Evolutionary conservation across 2,888 invertebrate species (phyloP).

Genomic region (Pristionchus mayeri): DNA sequence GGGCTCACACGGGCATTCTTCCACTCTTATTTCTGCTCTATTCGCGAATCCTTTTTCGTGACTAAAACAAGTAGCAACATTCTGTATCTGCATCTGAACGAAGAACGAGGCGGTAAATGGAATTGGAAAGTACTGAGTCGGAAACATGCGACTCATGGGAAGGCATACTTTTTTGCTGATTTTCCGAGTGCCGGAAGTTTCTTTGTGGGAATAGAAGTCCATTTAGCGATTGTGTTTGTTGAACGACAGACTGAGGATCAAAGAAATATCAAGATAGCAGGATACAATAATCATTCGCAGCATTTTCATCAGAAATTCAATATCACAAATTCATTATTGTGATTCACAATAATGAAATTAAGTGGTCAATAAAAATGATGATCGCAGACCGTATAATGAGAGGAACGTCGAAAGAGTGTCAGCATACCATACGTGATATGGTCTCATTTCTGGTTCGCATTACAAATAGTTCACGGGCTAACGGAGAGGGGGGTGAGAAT

Average conservation of each 20-base stretch:
- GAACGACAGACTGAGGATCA: too few species aligned
- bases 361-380: too few species aligned
- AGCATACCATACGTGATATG: neutral
- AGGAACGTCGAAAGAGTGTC: neutral
- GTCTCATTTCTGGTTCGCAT: neutral
- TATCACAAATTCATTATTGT: too few species aligned
- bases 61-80: conserved; percentile 9
- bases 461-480: neutral
- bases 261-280: too few species aligned
- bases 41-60: neutral
- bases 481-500: neutral
- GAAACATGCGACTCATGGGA: neutral
- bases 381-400: too few species aligned
- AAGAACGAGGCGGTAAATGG: neutral
- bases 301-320: too few species aligned
- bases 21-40: neutral
- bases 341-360: too few species aligned
- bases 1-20: neutral
- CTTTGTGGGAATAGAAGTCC: too few species aligned
- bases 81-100: neutral
- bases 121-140: neutral
- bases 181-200: neutral
- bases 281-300: too few species aligned
- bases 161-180: neutral
- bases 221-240: too few species aligned